Percentiles rank a stretch among this genome's conserved stretches.
phyloP scores from a whole-genome alignment of 2,888 invertebrate species.

The Pandemis heparana region DNA sequence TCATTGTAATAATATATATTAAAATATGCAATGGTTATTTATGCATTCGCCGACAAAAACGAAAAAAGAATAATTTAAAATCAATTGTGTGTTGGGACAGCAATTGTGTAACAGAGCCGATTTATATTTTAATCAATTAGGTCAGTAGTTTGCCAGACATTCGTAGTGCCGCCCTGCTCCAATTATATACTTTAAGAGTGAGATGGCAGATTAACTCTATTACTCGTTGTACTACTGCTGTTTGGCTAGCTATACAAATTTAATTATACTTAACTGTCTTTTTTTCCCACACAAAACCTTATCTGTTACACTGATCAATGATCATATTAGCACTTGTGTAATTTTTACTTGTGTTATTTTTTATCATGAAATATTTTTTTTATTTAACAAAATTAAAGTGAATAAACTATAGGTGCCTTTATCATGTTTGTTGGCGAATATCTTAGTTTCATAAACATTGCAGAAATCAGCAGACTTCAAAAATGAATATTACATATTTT shows the following conservation, averaged over 20 bases:
- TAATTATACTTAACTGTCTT: background rate
- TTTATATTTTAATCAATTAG: conserved; percentile 11
- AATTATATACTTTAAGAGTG: background rate
- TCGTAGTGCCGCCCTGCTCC: background rate
- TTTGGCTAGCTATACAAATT: background rate
- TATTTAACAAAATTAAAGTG: background rate
- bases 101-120: background rate
- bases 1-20: background rate
- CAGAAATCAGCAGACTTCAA: background rate
- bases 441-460: background rate
- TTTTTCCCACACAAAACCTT: background rate
- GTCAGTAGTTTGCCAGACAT: background rate
- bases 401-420: conserved; percentile 13
- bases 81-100: background rate
- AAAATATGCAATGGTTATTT: background rate
- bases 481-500: background rate
- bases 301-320: background rate
- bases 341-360: conserved; percentile 1
- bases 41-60: background rate
- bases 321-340: background rate
- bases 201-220: background rate
- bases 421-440: conserved; percentile 5
- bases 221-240: background rate
- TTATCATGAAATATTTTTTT: background rate
- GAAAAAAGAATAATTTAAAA: background rate